phyloP scores from a whole-genome alignment of 2,113 vertebrate species.

The Sarotherodon lohbergeri region DNA sequence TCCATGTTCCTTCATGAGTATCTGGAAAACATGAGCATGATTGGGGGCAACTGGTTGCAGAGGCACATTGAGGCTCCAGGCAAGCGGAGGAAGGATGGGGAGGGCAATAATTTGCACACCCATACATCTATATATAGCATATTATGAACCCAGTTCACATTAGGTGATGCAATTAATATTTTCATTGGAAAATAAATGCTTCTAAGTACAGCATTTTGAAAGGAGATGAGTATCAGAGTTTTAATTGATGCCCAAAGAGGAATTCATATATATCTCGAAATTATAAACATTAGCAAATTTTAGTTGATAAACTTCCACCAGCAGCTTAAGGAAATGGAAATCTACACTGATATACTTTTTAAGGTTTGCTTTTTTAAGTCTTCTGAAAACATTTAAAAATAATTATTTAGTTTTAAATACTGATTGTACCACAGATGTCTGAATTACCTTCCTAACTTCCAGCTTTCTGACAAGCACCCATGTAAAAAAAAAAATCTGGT shows the following conservation, averaged over 20 bases:
- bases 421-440: background rate
- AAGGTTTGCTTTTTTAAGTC: background rate
- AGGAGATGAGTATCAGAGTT: background rate
- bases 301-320: background rate
- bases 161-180: background rate
- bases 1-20: background rate
- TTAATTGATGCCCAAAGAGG: background rate
- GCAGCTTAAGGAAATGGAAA: background rate
- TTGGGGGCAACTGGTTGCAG: background rate
- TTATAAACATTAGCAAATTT: background rate
- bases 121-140: background rate
- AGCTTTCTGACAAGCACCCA: background rate
- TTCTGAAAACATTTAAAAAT: background rate
- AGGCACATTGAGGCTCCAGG: background rate
- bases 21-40: background rate
- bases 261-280: background rate
- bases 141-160: background rate
- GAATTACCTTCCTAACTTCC: background rate
- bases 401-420: background rate
- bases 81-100: background rate
- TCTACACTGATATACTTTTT: background rate
- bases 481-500: background rate
- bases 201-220: background rate
- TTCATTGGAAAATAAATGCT: background rate
- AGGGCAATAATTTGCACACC: background rate